phyloP scores from a whole-genome alignment of 2,797 vertebrate genomes.

The Gymnothorax javanicus region DNA sequence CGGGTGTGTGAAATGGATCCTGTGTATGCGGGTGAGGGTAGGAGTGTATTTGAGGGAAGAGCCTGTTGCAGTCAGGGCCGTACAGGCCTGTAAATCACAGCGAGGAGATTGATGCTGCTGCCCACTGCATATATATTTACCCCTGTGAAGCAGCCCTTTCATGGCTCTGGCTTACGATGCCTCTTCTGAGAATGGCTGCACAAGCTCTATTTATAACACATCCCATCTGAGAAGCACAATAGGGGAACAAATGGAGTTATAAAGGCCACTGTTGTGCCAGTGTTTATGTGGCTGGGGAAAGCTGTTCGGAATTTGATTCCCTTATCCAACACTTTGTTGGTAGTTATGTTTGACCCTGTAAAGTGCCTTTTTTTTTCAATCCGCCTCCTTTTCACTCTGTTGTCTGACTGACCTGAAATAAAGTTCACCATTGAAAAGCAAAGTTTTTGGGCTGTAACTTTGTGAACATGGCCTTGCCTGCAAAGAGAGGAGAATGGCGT shows the following conservation, averaged over 20 bases:
- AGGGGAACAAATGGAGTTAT: constrained; percentile 44
- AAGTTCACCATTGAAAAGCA: constrained; percentile 15
- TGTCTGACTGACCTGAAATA: constrained; percentile 1
- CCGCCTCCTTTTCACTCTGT: background rate
- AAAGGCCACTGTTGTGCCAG: constrained; percentile 44
- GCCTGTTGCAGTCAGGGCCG: background rate
- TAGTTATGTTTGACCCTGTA: constrained; percentile 54
- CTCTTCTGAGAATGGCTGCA: constrained; percentile 61
- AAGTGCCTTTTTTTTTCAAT: constrained; percentile 1
- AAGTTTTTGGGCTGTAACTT: background rate
- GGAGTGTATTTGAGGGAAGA: background rate
- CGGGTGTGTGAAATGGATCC: too few species aligned
- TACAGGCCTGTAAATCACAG: constrained; percentile 33
- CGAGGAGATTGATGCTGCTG: constrained; percentile 58
- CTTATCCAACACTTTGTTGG: constrained; percentile 31
- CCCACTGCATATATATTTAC: constrained; percentile 62
- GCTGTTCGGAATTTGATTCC: constrained; percentile 47
- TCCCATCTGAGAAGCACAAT: constrained; percentile 49
- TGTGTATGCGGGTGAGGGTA: background rate
- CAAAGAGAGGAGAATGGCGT: background rate
- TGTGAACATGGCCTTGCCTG: background rate
- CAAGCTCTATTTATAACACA: constrained; percentile 68
- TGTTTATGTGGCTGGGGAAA: constrained; percentile 4
- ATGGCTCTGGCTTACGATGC: constrained; percentile 65
- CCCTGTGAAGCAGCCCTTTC: constrained; percentile 68